phyloP scores from a whole-genome alignment of 2,888 invertebrate genomes.

The Entomobrya proxima region DNA sequence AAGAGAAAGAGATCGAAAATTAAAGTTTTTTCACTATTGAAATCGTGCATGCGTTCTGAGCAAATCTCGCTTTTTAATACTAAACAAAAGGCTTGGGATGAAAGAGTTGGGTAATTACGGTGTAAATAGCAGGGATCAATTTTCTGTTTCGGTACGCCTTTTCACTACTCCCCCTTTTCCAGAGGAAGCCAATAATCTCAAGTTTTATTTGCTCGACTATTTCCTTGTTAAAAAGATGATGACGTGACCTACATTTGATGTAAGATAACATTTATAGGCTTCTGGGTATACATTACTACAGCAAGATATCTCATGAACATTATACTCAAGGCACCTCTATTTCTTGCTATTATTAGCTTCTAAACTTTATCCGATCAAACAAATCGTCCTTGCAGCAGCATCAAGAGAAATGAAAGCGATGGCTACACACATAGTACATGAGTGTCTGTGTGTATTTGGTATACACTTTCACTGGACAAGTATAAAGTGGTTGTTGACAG shows the following conservation, averaged over 20 bases:
- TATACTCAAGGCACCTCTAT: neutral
- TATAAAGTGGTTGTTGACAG: neutral
- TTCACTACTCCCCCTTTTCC: neutral
- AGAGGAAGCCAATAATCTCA: neutral
- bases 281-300: neutral
- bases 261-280: neutral
- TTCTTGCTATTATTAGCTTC: constrained; percentile 31
- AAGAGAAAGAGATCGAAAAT: no score
- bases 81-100: no score
- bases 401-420: neutral
- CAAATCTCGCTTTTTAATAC: no score
- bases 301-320: no score
- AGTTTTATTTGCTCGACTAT: neutral
- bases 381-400: constrained; percentile 21
- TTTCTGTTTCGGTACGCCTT: neutral
- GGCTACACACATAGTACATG: no score
- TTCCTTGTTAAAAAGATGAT: constrained; percentile 9
- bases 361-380: neutral
- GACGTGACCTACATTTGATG: constrained; percentile 6
- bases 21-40: no score
- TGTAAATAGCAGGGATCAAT: neutral
- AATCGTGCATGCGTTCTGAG: no score
- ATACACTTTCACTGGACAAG: neutral
- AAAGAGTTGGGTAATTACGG: no score
- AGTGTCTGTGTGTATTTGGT: neutral